Base-by-base conservation (phyloP, 2,888 invertebrate genomes). In the Synergus umbraculus region DNA sequence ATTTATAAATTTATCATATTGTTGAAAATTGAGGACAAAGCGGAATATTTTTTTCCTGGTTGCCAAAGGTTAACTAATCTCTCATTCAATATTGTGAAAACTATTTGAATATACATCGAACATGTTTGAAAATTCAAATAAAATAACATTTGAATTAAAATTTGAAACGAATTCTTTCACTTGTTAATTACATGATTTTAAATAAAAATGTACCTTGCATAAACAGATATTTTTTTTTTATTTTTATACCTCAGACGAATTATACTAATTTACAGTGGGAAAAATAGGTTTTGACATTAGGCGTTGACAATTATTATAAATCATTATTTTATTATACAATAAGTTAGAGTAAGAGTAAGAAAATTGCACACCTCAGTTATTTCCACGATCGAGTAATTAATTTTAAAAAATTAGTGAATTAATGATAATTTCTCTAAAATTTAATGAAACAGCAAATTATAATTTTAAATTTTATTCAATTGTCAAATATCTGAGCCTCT, bases 251-350 rank as follows among this genome's bases (percentile, higher is more conserved):
- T 79, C 80, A 81, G 54, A 66, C 76, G 65, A 77, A 76, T 82
- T 29, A 76, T 63, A 66, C 43, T 82, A 79, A 76, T 80, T 77
- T 80, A 81, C 76, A 79, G 65, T 79, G 78, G 69, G 76, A 29
- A 81, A 81, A 83, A 78, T 81, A 82, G 76, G 66, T 76, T 79
- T 80, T 78, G 67, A 81, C 81, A 83, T 77, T 78, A 81, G 79
- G 65, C 82, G 77, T 77, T 81, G 79, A 79, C 76, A 78, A 78
- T 76, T 78, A 78, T 64, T 78, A 13, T n/a, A 18, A 54, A 4
- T n/a, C 41, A 78, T 58, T 77, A 22, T 29, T 54, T 43, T 9
- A 15, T 79, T 65, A 43, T 79, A 37, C 64, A 78, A 76, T 69
- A 78, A 79, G 18, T 81, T 54, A 58, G 60, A 66, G 76, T 79